Percentiles rank a stretch among this genome's conserved stretches.
phyloP scores from a whole-genome alignment of 2,888 invertebrate species.

The Aquatica leii region DNA sequence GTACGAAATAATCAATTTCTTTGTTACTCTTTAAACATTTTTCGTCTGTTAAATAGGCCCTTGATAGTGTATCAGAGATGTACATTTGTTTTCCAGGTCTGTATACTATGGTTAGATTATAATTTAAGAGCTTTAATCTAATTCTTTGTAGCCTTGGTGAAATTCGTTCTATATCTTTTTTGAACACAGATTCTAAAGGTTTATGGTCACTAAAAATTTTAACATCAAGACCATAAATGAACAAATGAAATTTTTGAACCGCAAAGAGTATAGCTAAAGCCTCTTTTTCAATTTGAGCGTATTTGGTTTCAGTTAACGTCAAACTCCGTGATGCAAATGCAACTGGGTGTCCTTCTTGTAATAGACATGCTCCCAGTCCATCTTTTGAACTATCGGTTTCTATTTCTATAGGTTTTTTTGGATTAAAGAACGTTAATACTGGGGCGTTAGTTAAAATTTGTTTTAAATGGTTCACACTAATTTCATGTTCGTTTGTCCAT shows the following conservation, averaged over 20 bases:
- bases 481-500: conserved; percentile 36
- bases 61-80: neutral
- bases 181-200: neutral
- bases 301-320: neutral
- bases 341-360: neutral
- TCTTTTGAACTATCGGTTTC: neutral
- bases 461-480: conserved; percentile 39
- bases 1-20: neutral
- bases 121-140: neutral
- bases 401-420: neutral
- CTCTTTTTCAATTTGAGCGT: conserved; percentile 3
- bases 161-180: neutral
- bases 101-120: neutral
- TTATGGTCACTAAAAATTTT: conserved; percentile 1
- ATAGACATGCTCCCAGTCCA: neutral
- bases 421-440: conserved; percentile 27
- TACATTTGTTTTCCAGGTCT: conserved; percentile 6
- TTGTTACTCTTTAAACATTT: neutral
- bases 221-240: neutral
- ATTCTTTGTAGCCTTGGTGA: neutral
- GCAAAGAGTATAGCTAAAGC: neutral
- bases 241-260: neutral
- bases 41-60: neutral
- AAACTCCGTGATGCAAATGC: neutral
- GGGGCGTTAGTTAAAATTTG: conserved; percentile 42